Base-by-base conservation (phyloP, 2,113 vertebrate species). In the Hiodon tergisus region DNA sequence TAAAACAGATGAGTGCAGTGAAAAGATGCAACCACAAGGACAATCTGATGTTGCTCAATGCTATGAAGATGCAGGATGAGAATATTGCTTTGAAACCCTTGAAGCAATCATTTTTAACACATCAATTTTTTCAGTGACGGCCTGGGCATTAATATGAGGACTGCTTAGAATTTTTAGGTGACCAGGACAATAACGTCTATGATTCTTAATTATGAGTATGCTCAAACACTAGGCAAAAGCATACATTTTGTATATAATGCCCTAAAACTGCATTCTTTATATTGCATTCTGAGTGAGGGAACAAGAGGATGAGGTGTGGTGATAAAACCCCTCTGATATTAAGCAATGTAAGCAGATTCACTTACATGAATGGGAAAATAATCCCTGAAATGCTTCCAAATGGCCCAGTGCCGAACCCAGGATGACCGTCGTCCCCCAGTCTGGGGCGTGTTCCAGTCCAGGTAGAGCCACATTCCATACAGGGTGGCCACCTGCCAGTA, bases 281-380 rank as follows among this genome's bases (percentile, higher is more conserved):
- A 57, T 57, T 57, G 5, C 54, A 7, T 57, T 7, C 54, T 57
- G 54, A 57, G 54, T 10, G 5, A 57, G 5, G 54, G 54, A 57
- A 57, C 10, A 10, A 57, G 10, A 10, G 54, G 54, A 57, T 57
- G 54, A 57, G 10, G 54, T 10, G 10, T 57, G 10, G 54, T 57
- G 5, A 57, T 57, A 57, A 57, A 57, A 57, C 61, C 16, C n/a
- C 61, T 61, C 10, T 57, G 52, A 4, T 16, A 55, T 55, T 71
- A 54, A 55, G 52, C 54, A 57, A n/a, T 57, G 5, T 46, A 9
- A 71, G 69, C 7, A 67, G 7, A 11, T 57, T 13, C 3, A 76
- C 90, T 90, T 83, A 94, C 91, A 0, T 85, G 81, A 73, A 93
- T 89, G 69, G 92, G 91, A 79, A 93, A 93, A 76, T 93, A 93